A percentile compares a stretch with the other conserved stretches of the same genome.
These are phyloP conservation scores for Boulengeromyrus knoepffleri DNA, from an alignment of 2,113 vertebrate species.

Conservation along the genomic window DNA sequence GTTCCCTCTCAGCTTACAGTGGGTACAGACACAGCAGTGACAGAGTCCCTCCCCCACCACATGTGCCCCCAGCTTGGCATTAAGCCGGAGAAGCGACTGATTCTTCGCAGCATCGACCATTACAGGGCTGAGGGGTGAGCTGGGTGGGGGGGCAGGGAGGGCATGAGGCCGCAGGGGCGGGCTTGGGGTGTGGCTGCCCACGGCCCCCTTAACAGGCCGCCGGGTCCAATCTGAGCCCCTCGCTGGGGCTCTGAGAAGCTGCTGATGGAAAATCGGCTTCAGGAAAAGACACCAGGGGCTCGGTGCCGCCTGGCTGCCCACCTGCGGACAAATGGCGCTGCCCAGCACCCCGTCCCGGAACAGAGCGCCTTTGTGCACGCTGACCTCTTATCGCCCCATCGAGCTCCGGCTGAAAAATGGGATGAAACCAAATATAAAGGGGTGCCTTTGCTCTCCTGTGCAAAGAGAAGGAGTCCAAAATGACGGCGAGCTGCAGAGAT, in stretches of 20 bases:
- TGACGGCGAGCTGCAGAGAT: background rate
- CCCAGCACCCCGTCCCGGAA: background rate
- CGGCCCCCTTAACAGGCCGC: background rate
- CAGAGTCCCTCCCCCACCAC: background rate
- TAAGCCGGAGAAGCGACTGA: background rate
- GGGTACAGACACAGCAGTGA: background rate
- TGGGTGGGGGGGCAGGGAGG: background rate
- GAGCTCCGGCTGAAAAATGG: conserved; percentile 45
- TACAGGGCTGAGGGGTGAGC: background rate
- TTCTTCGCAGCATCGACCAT: background rate
- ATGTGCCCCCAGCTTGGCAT: background rate
- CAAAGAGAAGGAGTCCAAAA: conserved; percentile 27
- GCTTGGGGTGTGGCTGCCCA: background rate
- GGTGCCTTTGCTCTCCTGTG: conserved; percentile 30
- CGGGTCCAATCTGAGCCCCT: background rate
- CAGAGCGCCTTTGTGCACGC: conserved; percentile 20
- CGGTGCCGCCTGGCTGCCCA: conserved; percentile 39
- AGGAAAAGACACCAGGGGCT: conserved; percentile 24
- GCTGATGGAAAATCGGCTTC: conserved; percentile 16
- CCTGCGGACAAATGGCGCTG: conserved; percentile 23
- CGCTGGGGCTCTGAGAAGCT: conserved; percentile 5
- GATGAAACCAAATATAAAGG: conserved; percentile 37
- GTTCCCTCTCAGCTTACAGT: background rate
- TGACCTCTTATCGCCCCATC: conserved; percentile 44
- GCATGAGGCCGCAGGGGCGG: background rate